These are phyloP conservation scores for Loriculus beryllinus DNA, from an alignment of 2,797 vertebrate genomes.

Conservation along the genomic window DNA sequence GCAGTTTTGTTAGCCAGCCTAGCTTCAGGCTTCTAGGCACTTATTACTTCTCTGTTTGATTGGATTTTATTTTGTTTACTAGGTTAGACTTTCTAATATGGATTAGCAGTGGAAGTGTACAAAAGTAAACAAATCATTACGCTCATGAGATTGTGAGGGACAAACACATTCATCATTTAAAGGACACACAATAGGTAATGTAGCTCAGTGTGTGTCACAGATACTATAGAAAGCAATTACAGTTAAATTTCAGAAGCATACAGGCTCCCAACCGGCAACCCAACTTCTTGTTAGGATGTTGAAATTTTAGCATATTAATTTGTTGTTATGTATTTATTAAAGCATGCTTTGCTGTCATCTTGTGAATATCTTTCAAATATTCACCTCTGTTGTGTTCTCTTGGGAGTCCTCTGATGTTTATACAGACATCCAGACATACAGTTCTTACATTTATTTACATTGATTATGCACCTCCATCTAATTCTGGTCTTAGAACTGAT, in stretches of 20 bases:
- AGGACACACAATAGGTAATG: background rate
- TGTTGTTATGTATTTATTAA: background rate
- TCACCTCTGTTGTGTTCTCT: background rate
- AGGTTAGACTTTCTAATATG: slow-evolving; percentile 8
- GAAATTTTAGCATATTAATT: background rate
- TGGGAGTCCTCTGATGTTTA: background rate
- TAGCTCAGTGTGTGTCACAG: background rate
- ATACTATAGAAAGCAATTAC: background rate
- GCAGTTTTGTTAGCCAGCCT: background rate
- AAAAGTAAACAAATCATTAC: slow-evolving; percentile 24
- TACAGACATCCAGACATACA: background rate
- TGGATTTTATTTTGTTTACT: slow-evolving; percentile 17
- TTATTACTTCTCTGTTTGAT: background rate
- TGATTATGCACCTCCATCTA: background rate
- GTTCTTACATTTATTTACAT: background rate
- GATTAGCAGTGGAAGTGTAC: slow-evolving; percentile 14
- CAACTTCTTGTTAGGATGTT: background rate
- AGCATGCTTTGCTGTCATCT: background rate
- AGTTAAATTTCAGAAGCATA: background rate
- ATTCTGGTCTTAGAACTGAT: background rate
- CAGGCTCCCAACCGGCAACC: background rate
- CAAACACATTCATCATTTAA: slow-evolving; percentile 48
- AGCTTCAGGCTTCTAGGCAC: background rate
- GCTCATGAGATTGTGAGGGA: background rate
- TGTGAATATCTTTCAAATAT: background rate